These are phyloP conservation scores for Ypsolopha sequella DNA, from an alignment of 2,888 invertebrate genomes.

Conservation along the genomic window DNA sequence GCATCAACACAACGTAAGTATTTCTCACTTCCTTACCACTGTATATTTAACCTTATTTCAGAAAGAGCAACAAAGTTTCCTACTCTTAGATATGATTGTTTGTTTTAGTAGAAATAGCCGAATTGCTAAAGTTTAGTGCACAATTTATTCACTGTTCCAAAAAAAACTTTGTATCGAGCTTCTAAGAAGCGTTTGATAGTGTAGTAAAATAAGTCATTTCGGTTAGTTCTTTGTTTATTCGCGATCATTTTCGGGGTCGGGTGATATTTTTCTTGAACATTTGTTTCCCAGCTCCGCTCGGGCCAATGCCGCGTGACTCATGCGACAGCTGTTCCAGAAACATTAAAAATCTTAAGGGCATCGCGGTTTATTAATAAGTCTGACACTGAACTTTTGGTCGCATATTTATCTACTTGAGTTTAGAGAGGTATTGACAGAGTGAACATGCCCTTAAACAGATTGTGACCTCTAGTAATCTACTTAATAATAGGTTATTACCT, in stretches of 20 bases:
- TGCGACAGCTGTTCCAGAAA: conserved; percentile 52
- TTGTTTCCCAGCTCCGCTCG: conserved; percentile 36
- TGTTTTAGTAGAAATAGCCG: conserved; percentile 45
- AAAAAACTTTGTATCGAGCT: conserved; percentile 16
- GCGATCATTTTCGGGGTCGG: conserved; percentile 37
- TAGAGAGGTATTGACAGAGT: no score
- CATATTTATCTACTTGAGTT: background rate
- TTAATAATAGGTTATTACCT: no score
- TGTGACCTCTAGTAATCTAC: no score
- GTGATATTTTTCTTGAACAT: conserved; percentile 32
- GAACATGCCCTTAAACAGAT: no score
- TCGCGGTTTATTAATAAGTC: conserved; percentile 34
- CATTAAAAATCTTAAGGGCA: conserved; percentile 60
- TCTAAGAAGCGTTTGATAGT: conserved; percentile 19
- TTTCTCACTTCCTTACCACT: background rate
- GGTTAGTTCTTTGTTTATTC: conserved; percentile 31
- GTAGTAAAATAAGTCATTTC: conserved; percentile 13
- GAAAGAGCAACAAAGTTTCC: conserved; percentile 38
- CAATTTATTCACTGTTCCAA: conserved; percentile 20
- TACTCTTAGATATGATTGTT: conserved; percentile 44
- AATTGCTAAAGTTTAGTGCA: conserved; percentile 41
- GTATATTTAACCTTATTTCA: background rate
- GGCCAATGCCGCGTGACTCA: conserved; percentile 62
- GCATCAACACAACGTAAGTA: conserved; percentile 65
- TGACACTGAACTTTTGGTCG: conserved; percentile 30